phyloP scores from a whole-genome alignment of 2,113 vertebrate genomes.

The Catagonus wagneri region DNA sequence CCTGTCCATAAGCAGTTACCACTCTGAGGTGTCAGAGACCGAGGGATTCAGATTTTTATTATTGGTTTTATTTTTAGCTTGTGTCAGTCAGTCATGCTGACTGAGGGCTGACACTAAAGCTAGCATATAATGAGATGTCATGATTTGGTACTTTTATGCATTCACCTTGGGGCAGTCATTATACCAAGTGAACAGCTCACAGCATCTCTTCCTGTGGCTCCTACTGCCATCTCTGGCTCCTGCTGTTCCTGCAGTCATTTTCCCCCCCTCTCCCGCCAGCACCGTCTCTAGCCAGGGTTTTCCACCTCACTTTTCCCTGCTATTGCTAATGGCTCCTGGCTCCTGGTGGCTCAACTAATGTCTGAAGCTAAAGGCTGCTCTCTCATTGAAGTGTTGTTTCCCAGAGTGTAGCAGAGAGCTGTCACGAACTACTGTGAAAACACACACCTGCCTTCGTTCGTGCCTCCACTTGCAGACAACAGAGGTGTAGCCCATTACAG shows the following conservation, averaged over 20 bases:
- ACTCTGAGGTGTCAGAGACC: constrained; percentile 60
- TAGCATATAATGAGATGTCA: constrained; percentile 63
- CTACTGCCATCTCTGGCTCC: not conserved
- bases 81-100: constrained; percentile 52
- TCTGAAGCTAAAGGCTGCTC: not conserved
- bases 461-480: not conserved
- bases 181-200: not conserved
- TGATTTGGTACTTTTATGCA: constrained; percentile 52
- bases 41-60: constrained; percentile 14
- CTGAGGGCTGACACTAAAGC: constrained; percentile 63
- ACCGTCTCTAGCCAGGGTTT: constrained; percentile 25
- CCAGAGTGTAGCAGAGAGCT: not conserved
- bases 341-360: constrained; percentile 3
- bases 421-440: not conserved
- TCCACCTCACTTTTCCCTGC: not conserved
- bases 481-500: not conserved
- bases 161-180: constrained; percentile 63
- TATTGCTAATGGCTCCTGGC: not conserved
- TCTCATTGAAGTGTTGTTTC: constrained; percentile 16
- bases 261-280: not conserved
- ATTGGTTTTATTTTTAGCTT: constrained; percentile 74
- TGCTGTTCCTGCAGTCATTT: not conserved
- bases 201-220: constrained; percentile 36
- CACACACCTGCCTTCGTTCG: not conserved
- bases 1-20: not conserved